Evolutionary conservation across 2,113 vertebrate species (phyloP), one percentile per base, ranked within the genome.

Genomic region (Oenanthe melanoleuca): DNA sequence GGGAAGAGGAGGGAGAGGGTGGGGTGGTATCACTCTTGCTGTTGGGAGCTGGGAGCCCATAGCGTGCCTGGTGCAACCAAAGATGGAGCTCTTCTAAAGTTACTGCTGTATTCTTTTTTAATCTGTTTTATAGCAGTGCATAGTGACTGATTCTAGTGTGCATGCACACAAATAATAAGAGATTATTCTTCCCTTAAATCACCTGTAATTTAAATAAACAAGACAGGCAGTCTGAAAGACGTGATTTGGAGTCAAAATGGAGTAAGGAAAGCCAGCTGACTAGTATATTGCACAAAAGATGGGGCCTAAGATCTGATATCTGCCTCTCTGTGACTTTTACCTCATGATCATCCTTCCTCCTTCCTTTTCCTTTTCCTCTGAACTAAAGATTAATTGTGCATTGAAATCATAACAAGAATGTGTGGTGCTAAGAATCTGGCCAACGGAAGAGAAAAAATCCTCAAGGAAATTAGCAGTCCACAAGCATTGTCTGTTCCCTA

Each of bases 391-490:
- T 94, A 88, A 96, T 96, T 93, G 85, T 67, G 92, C 65, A 86
- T 94, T 96, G 92, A 95, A 96, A 89, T 86, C 1, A 3, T 71
- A 90, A 83, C 79, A 92, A 97, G 92, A 94, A 93, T 80, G 93
- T 9, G 8, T 6, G 0, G 49, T 18, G 82, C 71, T 94, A 91
- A 75, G 94, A 79, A 95, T 94, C 67, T 94, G 75, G 59, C 28
- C 24, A 89, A 88, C 87, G 84, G 96, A 95, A 96, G 95, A 88
- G 91, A 90, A 77, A 77, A 93, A 94, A 42, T 93, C 67, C 71
- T 96, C 44, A 82, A 97, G 95, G 95, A 97, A 97, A 83, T 95
- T 37, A 94, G 52, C 82, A 80, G 82, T 92, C 88, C 15, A 8
- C 3, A 6, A 74, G 67, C 94, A 95, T 95, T 86, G 89, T 94